phyloP scores from a whole-genome alignment of 2,888 invertebrate species.

The Rotaria socialis region DNA sequence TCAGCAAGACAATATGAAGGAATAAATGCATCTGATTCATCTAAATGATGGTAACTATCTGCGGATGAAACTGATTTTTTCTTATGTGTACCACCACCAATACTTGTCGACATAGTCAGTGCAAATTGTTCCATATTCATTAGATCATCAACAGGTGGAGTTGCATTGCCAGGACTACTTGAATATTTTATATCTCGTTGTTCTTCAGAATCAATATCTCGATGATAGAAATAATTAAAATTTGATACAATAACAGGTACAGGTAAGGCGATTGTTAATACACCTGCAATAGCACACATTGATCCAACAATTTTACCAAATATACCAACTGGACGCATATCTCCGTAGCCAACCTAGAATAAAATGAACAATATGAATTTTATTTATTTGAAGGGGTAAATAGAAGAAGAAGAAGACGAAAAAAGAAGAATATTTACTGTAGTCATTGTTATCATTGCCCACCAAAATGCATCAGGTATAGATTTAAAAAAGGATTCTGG shows the following conservation, averaged over 20 bases:
- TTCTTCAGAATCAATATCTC: conserved; percentile 45
- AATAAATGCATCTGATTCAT: conserved; percentile 20
- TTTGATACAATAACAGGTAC: conserved; percentile 47
- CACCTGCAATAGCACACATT: conserved; percentile 47
- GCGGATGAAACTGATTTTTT: conserved; percentile 20
- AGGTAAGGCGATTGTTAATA: conserved; percentile 45
- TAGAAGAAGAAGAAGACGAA: no score
- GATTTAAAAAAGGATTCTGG: conserved; percentile 86
- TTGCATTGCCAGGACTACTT: background rate
- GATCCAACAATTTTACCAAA: conserved; percentile 47
- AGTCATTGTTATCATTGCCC: conserved; percentile 68
- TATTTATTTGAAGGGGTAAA: background rate
- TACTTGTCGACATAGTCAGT: background rate
- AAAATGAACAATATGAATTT: background rate
- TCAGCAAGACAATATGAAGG: background rate
- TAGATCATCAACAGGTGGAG: background rate
- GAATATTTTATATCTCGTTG: conserved; percentile 43
- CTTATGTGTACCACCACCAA: background rate
- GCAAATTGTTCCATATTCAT: background rate
- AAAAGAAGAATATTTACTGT: background rate
- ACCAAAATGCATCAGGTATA: conserved; percentile 92
- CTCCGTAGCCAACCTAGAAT: conserved; percentile 44
- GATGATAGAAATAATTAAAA: conserved; percentile 47
- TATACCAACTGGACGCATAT: conserved; percentile 46
- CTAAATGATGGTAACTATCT: conserved; percentile 31